phyloP scores from a whole-genome alignment of 92 coral and sea anemone genomes.

The Diadumene lineata region DNA sequence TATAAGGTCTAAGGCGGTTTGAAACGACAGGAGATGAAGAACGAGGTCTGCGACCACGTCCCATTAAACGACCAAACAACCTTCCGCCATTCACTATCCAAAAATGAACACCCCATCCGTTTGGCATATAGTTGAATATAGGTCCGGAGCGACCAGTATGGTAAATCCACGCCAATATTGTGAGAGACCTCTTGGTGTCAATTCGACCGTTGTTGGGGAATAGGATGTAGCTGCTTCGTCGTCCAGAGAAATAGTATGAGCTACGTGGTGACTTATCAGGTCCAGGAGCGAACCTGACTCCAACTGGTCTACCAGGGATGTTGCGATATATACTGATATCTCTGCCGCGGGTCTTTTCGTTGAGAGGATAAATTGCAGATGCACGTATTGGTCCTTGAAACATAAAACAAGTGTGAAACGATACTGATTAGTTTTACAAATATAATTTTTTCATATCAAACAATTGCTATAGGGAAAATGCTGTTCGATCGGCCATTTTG shows the following conservation, averaged over 20 bases:
- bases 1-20: conserved; percentile 38
- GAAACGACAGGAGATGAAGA: conserved; percentile 44
- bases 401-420: neutral
- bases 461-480: no score
- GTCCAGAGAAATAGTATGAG: conserved; percentile 71
- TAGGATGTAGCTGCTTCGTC: conserved; percentile 59
- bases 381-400: conserved; percentile 87
- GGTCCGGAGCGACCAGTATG: conserved; percentile 65
- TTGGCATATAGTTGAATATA: conserved; percentile 69
- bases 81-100: conserved; percentile 56
- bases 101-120: conserved; percentile 76
- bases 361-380: conserved; percentile 73
- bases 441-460: no score
- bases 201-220: conserved; percentile 76
- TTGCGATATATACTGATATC: conserved; percentile 75
- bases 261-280: conserved; percentile 77
- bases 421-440: neutral
- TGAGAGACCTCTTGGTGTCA: conserved; percentile 60
- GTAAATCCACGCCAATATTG: conserved; percentile 74
- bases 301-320: conserved; percentile 63
- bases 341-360: conserved; percentile 37
- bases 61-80: conserved; percentile 49
- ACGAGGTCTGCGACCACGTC: conserved; percentile 35
- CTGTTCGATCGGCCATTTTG: no score
- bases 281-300: conserved; percentile 74